Evolutionary conservation across 64 coral and sea anemone genomes (phyloP).

Genomic region (Astreopora myriophthalma): DNA sequence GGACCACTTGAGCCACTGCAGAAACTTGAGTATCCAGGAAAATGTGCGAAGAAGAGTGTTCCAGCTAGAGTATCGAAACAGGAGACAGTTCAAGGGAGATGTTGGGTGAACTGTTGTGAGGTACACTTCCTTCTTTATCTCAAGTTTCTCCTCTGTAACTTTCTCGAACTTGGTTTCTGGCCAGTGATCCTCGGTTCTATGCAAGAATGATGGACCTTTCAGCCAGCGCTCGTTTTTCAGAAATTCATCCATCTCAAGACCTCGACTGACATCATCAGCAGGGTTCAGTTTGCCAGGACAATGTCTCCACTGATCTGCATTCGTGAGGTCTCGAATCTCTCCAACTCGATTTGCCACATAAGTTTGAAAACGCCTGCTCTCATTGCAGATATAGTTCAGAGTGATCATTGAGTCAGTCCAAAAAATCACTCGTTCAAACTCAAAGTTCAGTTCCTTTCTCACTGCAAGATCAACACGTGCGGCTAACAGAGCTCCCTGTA

Average conservation of each 20-base stretch:
- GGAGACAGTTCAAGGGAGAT: neutral
- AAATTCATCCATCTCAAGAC: neutral
- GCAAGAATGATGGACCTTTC: conserved; percentile 30
- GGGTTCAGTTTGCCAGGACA: conserved; percentile 16
- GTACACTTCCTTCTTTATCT: neutral
- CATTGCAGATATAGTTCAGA: too few species aligned
- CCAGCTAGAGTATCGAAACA: neutral
- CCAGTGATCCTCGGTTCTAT: conserved; percentile 18
- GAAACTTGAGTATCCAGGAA: conserved; percentile 26
- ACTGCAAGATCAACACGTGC: too few species aligned
- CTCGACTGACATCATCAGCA: neutral
- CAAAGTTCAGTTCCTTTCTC: too few species aligned
- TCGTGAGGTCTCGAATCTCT: conserved; percentile 7
- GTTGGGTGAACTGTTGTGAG: neutral
- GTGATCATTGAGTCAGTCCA: too few species aligned
- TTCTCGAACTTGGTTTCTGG: neutral
- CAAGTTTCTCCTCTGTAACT: neutral
- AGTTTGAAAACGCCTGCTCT: too few species aligned
- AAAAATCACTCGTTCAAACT: too few species aligned
- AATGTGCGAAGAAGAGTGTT: neutral
- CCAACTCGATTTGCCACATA: too few species aligned
- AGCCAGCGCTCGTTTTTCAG: neutral
- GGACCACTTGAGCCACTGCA: neutral
- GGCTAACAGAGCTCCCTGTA: too few species aligned
- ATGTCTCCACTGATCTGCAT: conserved; percentile 31